Base-by-base conservation (phyloP, 2,888 invertebrate genomes). In the Mantis religiosa region DNA sequence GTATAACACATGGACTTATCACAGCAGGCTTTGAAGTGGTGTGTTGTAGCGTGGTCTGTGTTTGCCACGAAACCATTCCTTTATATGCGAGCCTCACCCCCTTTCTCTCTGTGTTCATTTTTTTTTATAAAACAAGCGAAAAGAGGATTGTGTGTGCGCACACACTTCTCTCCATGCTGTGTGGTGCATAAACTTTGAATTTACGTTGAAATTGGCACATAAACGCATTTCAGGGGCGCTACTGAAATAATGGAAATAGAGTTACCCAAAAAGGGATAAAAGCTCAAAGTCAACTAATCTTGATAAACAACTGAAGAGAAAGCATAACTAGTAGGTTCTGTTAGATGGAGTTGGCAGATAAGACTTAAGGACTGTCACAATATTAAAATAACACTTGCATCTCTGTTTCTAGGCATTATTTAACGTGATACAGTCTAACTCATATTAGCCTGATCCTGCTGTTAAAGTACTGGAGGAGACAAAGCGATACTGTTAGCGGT, bases 1-100 rank as follows among this genome's bases (percentile, higher is more conserved):
- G 20, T 71, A 71, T 71, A 71, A 71, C 54, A 54, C 81, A 86
- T 34, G 82, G 82, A 87, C 87, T 87, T 87, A 87, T 87, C 87
- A 87, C 82, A 87, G 87, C 87, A 87, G 81, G 25, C 87, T 87
- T 87, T 87, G 87, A 87, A 82, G 87, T 87, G 87, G 87, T 82
- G 82, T 87, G 41, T 82, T 87, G 28, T 87, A 87, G 82, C 87
- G 27, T 88, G 30, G 54, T 54, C 84, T 88, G 41, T 88, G 88
- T 88, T 84, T 88, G 81, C 88, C 71, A 84, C 71, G 25, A 84
- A 82, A 71, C 84, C 84, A 54, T 88, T 84, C 71, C 88, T 88
- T 84, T 88, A 83, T 88, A 30, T 84, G 30, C 54, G 54, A 71
- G 27, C 88, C 84, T 84, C 71, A 83, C 27, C 25, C 28, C 12